Conservation (phyloP, 64 coral and sea anemone species). For the Montipora capricornis region DNA sequence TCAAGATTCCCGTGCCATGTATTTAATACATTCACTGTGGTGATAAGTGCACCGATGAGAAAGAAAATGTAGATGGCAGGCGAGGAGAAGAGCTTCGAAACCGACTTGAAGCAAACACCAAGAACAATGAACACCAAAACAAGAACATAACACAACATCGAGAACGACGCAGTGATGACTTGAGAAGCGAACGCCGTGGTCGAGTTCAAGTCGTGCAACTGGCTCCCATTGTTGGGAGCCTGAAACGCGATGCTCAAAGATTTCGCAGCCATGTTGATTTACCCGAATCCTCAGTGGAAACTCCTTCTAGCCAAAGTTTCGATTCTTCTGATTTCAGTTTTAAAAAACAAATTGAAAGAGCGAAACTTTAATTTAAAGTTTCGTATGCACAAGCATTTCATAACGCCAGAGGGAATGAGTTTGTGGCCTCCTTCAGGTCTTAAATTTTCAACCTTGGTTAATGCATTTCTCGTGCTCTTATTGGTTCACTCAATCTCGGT, state of each 20-base stretch:
- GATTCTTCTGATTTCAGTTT: no score
- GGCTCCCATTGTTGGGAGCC: not conserved
- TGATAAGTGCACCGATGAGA: not conserved
- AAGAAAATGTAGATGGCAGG: not conserved
- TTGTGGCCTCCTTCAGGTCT: no score
- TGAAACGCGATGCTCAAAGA: not conserved
- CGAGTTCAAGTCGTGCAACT: not conserved
- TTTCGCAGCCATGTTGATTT: not conserved
- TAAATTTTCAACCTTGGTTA: no score
- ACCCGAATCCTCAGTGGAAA: no score
- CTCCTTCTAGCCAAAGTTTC: no score
- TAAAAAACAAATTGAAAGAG: no score
- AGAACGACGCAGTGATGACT: conserved; percentile 38
- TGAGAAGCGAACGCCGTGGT: conserved; percentile 13
- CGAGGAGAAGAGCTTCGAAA: not conserved
- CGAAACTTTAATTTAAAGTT: no score
- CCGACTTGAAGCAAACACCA: not conserved
- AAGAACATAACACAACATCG: not conserved
- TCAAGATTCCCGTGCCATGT: not conserved
- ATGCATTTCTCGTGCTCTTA: no score
- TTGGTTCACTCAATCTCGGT: no score
- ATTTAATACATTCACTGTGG: not conserved
- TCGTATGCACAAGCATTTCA: no score
- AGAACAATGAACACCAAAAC: not conserved
- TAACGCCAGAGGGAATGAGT: no score